A percentile compares a stretch with the other conserved stretches of the same genome.
These are phyloP conservation scores for Ptychobarbus kaznakovi DNA, from an alignment of 2,797 vertebrate species.

Conservation along the genomic window DNA sequence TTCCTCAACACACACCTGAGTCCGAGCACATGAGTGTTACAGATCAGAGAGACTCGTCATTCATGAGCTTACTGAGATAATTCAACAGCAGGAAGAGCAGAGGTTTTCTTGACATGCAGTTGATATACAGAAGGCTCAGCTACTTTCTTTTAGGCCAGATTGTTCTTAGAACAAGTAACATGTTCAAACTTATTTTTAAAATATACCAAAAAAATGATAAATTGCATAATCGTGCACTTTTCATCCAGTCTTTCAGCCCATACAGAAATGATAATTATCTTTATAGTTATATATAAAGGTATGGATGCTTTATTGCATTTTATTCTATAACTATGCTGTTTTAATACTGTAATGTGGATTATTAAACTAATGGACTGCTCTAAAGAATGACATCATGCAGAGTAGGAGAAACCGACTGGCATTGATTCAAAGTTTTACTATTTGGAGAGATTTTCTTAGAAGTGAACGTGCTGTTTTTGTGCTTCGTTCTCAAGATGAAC, in stretches of 20 bases:
- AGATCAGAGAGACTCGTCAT: not conserved
- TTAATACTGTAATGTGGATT: not conserved
- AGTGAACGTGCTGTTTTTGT: not conserved
- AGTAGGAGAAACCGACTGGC: not conserved
- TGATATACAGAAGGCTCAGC: not conserved
- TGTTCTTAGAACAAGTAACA: not conserved
- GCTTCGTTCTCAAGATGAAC: not conserved
- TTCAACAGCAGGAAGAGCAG: not conserved
- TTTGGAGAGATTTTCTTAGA: constrained; percentile 2
- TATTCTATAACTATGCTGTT: not conserved
- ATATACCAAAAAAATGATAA: not conserved
- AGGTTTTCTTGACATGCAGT: not conserved
- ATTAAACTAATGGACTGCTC: not conserved
- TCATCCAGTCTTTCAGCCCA: not conserved
- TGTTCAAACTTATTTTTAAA: no score
- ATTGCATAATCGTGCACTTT: no score
- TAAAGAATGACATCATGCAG: not conserved
- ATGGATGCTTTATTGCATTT: not conserved
- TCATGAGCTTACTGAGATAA: not conserved
- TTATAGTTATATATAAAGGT: not conserved
- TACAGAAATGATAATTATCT: not conserved
- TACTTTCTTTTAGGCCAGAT: not conserved
- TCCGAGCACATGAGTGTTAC: not conserved
- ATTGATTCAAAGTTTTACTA: not conserved
- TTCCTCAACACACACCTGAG: constrained; percentile 14